Base-by-base conservation (phyloP, 2,797 vertebrate genomes). In the Falco concolor region DNA sequence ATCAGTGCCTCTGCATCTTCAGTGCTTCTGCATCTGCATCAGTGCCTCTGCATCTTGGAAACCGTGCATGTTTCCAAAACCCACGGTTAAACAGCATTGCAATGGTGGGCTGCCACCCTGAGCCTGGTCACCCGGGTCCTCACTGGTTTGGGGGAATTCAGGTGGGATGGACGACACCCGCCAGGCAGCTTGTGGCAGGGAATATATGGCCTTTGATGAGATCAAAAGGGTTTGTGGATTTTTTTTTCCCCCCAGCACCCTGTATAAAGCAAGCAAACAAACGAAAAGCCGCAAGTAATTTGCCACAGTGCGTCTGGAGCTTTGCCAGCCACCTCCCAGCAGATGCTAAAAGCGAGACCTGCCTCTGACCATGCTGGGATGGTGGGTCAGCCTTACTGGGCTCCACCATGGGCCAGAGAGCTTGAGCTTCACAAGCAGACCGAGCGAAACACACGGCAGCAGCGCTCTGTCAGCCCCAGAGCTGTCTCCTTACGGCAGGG, bases 341-440 rank as follows among this genome's bases (percentile, higher is more conserved):
- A 36, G 69, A 36, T 7, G 5, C 22, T 30, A 21, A 21, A 63
- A 19, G 52, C 12, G 9, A 42, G 86, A 20, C 6, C 47, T 19
- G 8, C 60, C 19, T 7, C 13, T 5, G 8, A 36, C 44, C 44
- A 21, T 13, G 40, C 19, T 13, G 73, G 81, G 34, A 2, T 1
- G 8, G 9, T 1, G 11, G 63, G 18, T 20, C 3, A 8, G 15
- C 8, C 44, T n/a, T 3, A 32, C 38, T 1, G 9, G 54, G 8
- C 72, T 47, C 44, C 5, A 5, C 50, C 22, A 5, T 1, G 2
- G 53, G 32, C 32, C 6, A 5, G 44, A 10, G 59, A 19, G 54
- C 10, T 2, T 2, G 24, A 30, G 54, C 2, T 1, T 4, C 4
- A 1, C 0, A 14, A 30, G 34, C 2, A 28, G 27, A 4, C 52